Base-by-base conservation (phyloP, 2,888 invertebrate genomes). In the Heliothis peltigera region DNA sequence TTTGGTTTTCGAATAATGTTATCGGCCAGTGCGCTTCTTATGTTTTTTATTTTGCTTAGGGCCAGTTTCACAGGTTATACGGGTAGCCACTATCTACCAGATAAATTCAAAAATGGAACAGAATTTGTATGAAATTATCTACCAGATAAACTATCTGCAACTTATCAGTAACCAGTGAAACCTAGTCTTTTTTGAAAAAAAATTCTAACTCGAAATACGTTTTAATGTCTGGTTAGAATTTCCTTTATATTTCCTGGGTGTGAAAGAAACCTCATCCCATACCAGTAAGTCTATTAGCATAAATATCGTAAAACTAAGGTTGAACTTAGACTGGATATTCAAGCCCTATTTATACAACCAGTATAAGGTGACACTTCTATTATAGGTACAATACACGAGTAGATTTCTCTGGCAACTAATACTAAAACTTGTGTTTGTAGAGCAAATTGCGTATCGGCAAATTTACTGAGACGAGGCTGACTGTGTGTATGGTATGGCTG, bases 371-470 rank as follows among this genome's bases (percentile, higher is more conserved):
- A 54, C 35, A 53, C 53, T 21, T 51, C 8, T 6, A 51, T 32
- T n/a, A 55, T 5, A 53, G 3, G 35, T 21, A 55, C 8, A 68
- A 25, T 44, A 73, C 70, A 78, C 70, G 75, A 66, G 53, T 61
- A 80, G 75, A 81, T 75, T 80, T 81, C 75, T 75, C 72, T 72
- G 48, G 78, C 71, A 70, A 84, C 82, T 81, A 78, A 79, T 71
- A 72, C 48, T 48, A 72, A 68, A 64, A 53, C 51, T 39, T 68
- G 65, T 77, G 83, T 91, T 90, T 90, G 87, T 77, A 58, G 76
- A 86, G 85, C 84, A 87, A 88, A 89, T 89, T 87, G 89, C 91
- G 88, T 89, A 90, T 90, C 91, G 84, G 89, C 90, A 91, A 92
- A 91, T 91, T 91, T 86, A 87, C 89, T 78, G 81, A 86, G 80